A percentile compares a stretch with the other conserved stretches of the same genome.
Evolutionary conservation across 1,140 invertebrate species (phyloP).

Genomic region (Drosophila kikkawai): DNA sequence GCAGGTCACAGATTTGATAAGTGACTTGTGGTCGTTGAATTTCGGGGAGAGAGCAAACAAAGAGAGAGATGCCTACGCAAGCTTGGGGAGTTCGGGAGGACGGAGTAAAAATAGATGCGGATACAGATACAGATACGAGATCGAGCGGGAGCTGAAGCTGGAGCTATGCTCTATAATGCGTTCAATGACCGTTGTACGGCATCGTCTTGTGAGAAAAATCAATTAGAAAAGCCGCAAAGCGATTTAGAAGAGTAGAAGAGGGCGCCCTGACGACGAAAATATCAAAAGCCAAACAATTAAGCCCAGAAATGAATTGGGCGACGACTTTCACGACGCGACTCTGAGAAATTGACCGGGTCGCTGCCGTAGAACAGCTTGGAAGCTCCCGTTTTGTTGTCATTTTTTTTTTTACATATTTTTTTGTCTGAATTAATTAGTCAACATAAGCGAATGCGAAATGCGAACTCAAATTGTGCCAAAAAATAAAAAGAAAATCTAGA

Average conservation of each 20-base stretch:
- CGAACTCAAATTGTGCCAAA: constrained; percentile 18
- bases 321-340: constrained; percentile 65
- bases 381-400: constrained; percentile 24
- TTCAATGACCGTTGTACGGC: constrained; percentile 72
- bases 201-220: constrained; percentile 70
- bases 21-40: constrained; percentile 9
- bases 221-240: constrained; percentile 78
- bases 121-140: constrained; percentile 15
- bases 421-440: constrained; percentile 65
- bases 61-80: constrained; percentile 7
- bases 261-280: constrained; percentile 36
- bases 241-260: constrained; percentile 44
- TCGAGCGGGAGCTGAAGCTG: constrained; percentile 8
- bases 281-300: constrained; percentile 66
- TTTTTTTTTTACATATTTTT: neutral
- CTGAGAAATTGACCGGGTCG: constrained; percentile 22
- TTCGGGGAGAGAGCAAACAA: constrained; percentile 19
- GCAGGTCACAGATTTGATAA: constrained; percentile 50
- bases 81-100: constrained; percentile 7
- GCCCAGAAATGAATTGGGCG: constrained; percentile 57
- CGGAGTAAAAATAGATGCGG: constrained; percentile 23
- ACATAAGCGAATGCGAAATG: constrained; percentile 17
- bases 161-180: constrained; percentile 59
- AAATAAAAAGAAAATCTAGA: neutral
- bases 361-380: neutral